Percentiles rank a stretch among this genome's conserved stretches.
These are phyloP conservation scores for Graphium colonna DNA, from an alignment of 2,888 invertebrate species.

Conservation along the genomic window DNA sequence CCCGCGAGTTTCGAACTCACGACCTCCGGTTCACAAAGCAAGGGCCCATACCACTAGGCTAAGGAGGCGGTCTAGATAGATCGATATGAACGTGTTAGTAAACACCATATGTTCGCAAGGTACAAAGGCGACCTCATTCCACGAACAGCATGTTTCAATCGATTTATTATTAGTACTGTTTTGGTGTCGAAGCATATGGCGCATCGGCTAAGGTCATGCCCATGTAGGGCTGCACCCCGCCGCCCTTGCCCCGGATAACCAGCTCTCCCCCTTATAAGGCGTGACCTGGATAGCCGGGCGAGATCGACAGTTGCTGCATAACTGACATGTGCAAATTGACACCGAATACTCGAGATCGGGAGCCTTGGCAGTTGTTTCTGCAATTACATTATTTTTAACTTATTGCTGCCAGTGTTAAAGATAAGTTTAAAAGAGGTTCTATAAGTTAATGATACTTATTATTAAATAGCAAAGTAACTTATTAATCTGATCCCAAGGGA, in stretches of 20 bases:
- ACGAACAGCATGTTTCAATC: constrained; percentile 1
- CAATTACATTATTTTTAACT: neutral
- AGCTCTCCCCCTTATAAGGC: constrained; percentile 22
- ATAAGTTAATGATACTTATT: too few relatives aligned
- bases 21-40: too few relatives aligned
- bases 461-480: too few relatives aligned
- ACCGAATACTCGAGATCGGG: neutral
- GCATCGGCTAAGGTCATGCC: constrained; percentile 21
- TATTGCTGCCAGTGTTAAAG: neutral
- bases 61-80: too few relatives aligned
- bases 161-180: constrained; percentile 8
- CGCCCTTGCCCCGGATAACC: constrained; percentile 36
- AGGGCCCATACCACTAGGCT: too few relatives aligned
- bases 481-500: too few relatives aligned
- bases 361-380: neutral
- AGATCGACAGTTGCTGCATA: neutral
- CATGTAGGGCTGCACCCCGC: constrained; percentile 30
- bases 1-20: too few relatives aligned
- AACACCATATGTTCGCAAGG: constrained; percentile 11
- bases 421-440: neutral
- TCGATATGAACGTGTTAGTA: too few relatives aligned
- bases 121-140: constrained; percentile 8
- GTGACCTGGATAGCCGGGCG: constrained; percentile 7
- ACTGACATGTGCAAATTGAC: neutral
- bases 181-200: constrained; percentile 13